phyloP scores from a whole-genome alignment of 2,113 vertebrate species.

The Furnarius figulus region DNA sequence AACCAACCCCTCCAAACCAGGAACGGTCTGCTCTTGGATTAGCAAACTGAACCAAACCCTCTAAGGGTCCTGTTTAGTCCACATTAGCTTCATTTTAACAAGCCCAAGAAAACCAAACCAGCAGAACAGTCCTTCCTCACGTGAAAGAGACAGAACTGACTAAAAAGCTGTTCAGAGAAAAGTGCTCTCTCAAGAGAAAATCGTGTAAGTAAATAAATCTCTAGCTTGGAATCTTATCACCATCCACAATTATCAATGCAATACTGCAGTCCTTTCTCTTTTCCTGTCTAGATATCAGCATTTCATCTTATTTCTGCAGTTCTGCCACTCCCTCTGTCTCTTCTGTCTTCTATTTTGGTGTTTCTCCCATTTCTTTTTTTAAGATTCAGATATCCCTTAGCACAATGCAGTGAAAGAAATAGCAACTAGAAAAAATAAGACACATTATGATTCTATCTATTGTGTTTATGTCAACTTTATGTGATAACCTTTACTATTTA shows the following conservation, averaged over 20 bases:
- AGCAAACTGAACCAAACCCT: neutral
- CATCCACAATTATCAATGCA: neutral
- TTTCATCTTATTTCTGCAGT: neutral
- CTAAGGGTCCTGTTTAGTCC: neutral
- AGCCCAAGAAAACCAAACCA: neutral
- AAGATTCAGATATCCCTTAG: neutral
- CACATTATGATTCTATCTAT: neutral
- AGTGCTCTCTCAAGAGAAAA: neutral
- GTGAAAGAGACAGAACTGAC: neutral
- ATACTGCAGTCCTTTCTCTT: neutral
- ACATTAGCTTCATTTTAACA: neutral
- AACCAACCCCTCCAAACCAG: neutral
- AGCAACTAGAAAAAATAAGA: neutral
- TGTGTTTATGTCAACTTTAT: neutral
- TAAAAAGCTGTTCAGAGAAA: neutral
- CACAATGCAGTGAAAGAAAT: neutral
- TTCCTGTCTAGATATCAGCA: neutral
- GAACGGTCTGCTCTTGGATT: neutral
- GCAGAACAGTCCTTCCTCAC: neutral
- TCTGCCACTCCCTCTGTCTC: neutral
- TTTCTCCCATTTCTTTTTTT: neutral
- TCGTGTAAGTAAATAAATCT: neutral
- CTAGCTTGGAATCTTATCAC: neutral
- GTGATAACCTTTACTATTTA: neutral
- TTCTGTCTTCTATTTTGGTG: neutral